phyloP scores from a whole-genome alignment of 1,140 invertebrate species.

The Tachypleus tridentatus region DNA sequence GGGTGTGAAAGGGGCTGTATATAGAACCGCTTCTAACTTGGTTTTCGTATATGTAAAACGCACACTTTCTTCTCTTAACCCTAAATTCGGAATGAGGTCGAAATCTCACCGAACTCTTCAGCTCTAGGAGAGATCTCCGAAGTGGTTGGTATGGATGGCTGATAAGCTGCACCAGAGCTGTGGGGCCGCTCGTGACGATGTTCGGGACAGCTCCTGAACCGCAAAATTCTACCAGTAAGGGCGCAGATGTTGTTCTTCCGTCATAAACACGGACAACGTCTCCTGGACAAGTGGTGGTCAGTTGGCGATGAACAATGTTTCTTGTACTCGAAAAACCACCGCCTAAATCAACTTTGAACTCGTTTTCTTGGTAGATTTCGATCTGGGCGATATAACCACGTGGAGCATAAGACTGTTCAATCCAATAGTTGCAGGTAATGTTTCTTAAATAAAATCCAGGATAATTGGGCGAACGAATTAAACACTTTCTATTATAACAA shows the following conservation, averaged over 20 bases:
- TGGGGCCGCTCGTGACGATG: constrained; percentile 63
- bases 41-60: no score
- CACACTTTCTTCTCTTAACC: no score
- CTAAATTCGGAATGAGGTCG: no score
- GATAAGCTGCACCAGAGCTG: constrained; percentile 73
- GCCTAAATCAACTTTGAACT: constrained; percentile 20
- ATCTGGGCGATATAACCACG: constrained; percentile 16
- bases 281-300: constrained; percentile 63
- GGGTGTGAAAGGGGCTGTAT: constrained; percentile 53
- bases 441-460: constrained; percentile 22
- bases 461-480: constrained; percentile 20
- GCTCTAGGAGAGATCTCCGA: constrained; percentile 51
- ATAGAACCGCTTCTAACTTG: no score
- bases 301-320: constrained; percentile 34
- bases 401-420: constrained; percentile 13
- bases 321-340: constrained; percentile 17
- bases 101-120: constrained; percentile 27
- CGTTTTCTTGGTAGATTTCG: constrained; percentile 18
- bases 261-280: constrained; percentile 78
- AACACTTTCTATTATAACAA: constrained; percentile 14
- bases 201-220: constrained; percentile 68
- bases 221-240: constrained; percentile 75
- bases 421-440: constrained; percentile 17
- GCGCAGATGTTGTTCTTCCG: constrained; percentile 74
- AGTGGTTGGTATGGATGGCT: constrained; percentile 78